Evolutionary conservation across 2,888 invertebrate species (phyloP).

Genomic region (Caprella mutica): DNA sequence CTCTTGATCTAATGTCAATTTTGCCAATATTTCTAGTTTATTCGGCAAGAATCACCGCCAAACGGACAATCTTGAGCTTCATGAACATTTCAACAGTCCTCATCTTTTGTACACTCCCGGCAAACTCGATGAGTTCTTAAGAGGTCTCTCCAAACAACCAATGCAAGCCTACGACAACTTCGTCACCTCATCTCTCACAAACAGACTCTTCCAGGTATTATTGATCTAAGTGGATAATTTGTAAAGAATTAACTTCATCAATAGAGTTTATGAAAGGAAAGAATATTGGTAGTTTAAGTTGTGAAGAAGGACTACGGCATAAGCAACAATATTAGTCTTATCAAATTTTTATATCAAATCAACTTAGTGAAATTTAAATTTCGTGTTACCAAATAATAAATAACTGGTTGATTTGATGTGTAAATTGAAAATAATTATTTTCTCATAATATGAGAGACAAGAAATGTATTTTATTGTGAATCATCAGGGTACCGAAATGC

Average conservation of each 20-base stretch:
- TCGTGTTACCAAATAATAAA: too few species aligned
- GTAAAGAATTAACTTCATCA: too few species aligned
- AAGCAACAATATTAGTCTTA: too few species aligned
- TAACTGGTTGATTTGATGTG: too few species aligned
- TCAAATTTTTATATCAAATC: too few species aligned
- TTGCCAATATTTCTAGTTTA: slow-evolving; percentile 12
- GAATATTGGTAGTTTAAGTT: too few species aligned
- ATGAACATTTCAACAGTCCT: slow-evolving; percentile 21
- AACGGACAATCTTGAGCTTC: slow-evolving; percentile 1
- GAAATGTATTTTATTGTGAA: not conserved
- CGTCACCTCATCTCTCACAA: slow-evolving; percentile 42
- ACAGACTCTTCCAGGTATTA: slow-evolving; percentile 22
- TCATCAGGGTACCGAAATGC: slow-evolving; percentile 4
- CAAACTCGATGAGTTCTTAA: slow-evolving; percentile 53
- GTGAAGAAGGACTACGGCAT: too few species aligned
- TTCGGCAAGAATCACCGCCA: slow-evolving; percentile 12
- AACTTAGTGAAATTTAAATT: too few species aligned
- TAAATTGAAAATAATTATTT: not conserved
- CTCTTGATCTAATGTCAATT: too few species aligned
- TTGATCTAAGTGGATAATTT: too few species aligned
- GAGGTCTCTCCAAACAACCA: slow-evolving; percentile 55
- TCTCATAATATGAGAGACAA: not conserved
- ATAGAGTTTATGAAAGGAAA: too few species aligned
- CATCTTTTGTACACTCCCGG: slow-evolving; percentile 38
- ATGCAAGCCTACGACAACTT: slow-evolving; percentile 53